These are phyloP conservation scores for Drosophila nannoptera DNA, from an alignment of 1,140 invertebrate genomes.

Conservation along the genomic window DNA sequence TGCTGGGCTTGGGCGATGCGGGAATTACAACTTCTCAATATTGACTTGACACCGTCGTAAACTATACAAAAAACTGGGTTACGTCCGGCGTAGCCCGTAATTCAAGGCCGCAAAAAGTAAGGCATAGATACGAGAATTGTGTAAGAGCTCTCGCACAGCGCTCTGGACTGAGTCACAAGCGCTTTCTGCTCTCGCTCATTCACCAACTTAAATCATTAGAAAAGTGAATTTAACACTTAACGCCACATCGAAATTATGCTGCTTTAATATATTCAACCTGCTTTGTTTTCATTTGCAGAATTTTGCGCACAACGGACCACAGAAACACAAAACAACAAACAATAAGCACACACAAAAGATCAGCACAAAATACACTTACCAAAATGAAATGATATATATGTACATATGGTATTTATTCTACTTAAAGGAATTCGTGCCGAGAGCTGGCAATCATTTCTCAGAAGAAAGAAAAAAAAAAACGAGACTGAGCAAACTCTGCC, in stretches of 20 bases:
- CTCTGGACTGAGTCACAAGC: too few species aligned
- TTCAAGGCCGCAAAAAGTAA: conserved; percentile 38
- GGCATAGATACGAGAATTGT: not conserved
- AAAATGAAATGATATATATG: too few species aligned
- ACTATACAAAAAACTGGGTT: conserved; percentile 58
- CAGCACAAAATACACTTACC: not conserved
- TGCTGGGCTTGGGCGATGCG: conserved; percentile 53
- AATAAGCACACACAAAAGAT: not conserved
- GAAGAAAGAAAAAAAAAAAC: too few species aligned
- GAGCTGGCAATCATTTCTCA: too few species aligned
- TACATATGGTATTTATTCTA: too few species aligned
- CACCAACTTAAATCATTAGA: too few species aligned
- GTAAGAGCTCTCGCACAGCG: not conserved
- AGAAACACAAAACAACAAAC: not conserved
- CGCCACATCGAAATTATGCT: not conserved
- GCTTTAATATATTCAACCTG: conserved; percentile 11
- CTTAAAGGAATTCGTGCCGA: too few species aligned
- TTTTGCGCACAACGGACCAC: conserved; percentile 21
- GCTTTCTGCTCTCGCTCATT: too few species aligned
- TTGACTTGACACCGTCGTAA: conserved; percentile 58
- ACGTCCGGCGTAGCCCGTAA: conserved; percentile 17
- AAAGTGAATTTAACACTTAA: too few species aligned
- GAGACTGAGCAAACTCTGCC: too few species aligned
- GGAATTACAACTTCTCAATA: conserved; percentile 59
- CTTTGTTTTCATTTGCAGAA: conserved; percentile 2